phyloP scores from a whole-genome alignment of 2,797 vertebrate species.

The Anguilla megastoma region DNA sequence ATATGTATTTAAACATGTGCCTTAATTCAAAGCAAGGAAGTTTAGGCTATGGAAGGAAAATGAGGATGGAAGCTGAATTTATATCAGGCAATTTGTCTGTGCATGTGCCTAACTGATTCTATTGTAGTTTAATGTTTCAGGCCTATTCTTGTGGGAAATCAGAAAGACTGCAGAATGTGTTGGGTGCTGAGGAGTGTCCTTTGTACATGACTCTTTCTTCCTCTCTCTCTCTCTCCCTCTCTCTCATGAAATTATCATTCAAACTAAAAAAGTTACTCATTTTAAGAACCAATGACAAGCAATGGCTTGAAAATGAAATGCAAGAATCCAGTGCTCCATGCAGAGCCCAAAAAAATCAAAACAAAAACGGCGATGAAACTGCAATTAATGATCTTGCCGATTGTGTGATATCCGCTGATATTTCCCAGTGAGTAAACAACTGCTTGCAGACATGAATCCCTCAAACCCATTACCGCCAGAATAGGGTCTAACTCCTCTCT shows the following conservation, averaged over 20 bases:
- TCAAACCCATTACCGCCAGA: constrained; percentile 39
- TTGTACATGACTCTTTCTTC: background rate
- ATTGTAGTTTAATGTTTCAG: background rate
- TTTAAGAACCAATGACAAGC: background rate
- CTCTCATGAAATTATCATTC: background rate
- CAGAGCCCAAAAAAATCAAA: background rate
- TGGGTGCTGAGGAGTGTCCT: background rate
- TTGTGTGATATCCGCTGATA: constrained; percentile 50
- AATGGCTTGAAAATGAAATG: background rate
- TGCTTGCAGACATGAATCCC: constrained; percentile 27
- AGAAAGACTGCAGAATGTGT: background rate
- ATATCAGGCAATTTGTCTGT: constrained; percentile 6
- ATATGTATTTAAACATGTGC: background rate
- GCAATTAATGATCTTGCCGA: constrained; percentile 56
- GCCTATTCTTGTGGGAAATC: constrained; percentile 7
- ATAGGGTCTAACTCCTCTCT: constrained; percentile 45
- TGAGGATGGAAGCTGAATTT: background rate
- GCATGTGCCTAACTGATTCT: background rate
- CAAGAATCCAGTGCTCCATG: background rate
- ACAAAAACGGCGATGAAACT: constrained; percentile 34
- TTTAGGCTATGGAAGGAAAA: background rate
- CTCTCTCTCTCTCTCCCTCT: background rate
- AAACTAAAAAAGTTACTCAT: no score
- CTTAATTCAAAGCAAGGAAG: background rate
- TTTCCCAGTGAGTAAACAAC: constrained; percentile 43